These are phyloP conservation scores for Hylaeus volcanicus DNA, from an alignment of 1,140 invertebrate species.

Conservation along the genomic window DNA sequence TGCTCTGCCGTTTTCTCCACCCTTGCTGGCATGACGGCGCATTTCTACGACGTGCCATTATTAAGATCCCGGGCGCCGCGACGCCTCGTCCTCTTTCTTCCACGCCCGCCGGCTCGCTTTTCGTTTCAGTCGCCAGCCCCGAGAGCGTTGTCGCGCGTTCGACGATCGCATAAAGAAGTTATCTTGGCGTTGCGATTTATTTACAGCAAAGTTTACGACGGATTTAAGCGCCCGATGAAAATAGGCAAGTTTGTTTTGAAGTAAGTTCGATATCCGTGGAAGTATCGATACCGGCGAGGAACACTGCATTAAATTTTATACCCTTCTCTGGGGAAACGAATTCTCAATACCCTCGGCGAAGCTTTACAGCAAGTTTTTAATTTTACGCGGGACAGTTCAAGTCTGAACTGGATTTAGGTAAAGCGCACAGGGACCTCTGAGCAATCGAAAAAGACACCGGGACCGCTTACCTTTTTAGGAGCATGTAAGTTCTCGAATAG, in stretches of 20 bases:
- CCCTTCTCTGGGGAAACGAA: no score
- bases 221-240: conserved; percentile 17
- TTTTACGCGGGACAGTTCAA: no score
- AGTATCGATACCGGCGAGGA: background rate
- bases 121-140: background rate
- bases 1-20: conserved; percentile 13
- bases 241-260: background rate
- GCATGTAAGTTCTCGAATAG: no score
- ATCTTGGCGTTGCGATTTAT: conserved; percentile 39
- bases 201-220: conserved; percentile 21
- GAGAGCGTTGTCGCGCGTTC: conserved; percentile 19
- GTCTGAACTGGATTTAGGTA: no score
- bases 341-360: no score
- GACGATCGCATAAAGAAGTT: conserved; percentile 39
- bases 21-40: conserved; percentile 52
- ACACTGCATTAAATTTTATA: no score
- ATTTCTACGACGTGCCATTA: conserved; percentile 58
- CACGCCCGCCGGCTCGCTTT: background rate
- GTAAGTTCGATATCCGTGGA: background rate
- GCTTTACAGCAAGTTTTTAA: no score
- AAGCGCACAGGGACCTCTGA: no score
- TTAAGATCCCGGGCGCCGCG: conserved; percentile 59
- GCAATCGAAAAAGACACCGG: no score
- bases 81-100: conserved; percentile 17
- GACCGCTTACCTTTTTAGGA: no score